Evolutionary conservation across 2,113 vertebrate species (phyloP).

Genomic region (Patagioenas fasciata): DNA sequence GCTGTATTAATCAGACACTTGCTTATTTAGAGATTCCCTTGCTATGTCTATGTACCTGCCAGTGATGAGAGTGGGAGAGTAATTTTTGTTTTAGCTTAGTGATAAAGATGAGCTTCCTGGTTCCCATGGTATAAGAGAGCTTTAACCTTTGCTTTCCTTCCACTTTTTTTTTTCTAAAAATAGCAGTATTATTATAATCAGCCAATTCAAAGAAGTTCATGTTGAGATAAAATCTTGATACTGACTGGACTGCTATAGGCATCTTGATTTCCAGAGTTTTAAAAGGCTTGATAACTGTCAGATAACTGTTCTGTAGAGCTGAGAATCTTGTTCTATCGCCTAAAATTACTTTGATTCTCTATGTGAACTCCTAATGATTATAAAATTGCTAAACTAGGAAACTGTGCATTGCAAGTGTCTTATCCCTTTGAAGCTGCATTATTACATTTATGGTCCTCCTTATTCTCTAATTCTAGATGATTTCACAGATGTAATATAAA

Average conservation of each 20-base stretch:
- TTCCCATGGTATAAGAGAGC: background rate
- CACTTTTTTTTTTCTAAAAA: background rate
- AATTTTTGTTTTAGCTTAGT: background rate
- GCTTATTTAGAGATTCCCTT: background rate
- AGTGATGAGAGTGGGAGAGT: background rate
- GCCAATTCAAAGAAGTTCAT: background rate
- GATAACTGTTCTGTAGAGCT: background rate
- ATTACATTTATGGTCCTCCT: background rate
- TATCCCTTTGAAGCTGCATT: background rate
- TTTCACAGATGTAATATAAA: background rate
- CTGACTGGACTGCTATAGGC: background rate
- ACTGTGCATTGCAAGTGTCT: rapidly evolving
- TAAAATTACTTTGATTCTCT: background rate
- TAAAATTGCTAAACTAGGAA: background rate
- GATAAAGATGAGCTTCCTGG: background rate
- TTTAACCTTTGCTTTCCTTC: background rate
- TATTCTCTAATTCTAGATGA: background rate
- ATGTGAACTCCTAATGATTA: background rate
- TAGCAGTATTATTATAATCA: background rate
- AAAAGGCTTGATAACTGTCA: background rate
- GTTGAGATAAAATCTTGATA: background rate
- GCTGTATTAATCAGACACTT: background rate
- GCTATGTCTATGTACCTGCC: background rate
- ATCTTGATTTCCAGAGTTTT: background rate
- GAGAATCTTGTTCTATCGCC: background rate